Evolutionary conservation across 2,113 vertebrate genomes (phyloP), one percentile per base, ranked within the genome.

Genomic region (Mastomys natalensis): DNA sequence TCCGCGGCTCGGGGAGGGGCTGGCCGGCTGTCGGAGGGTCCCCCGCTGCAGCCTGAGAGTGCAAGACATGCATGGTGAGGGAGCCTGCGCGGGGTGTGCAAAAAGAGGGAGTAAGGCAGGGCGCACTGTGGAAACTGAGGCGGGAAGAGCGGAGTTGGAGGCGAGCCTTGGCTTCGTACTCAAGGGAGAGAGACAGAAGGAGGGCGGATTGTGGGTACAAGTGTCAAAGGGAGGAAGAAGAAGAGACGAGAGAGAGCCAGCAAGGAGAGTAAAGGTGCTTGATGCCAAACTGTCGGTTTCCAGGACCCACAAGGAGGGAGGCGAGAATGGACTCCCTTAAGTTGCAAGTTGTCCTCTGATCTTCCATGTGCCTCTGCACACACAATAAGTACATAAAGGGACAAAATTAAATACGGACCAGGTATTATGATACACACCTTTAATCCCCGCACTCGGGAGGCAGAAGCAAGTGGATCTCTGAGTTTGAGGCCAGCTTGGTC

Each of bases 1-100:
- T 1, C 72, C 31, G 31, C 74, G 3, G 40, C n/a, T 3, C 51
- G 3, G 60, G 17, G 1, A 0, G 0, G 48, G 34, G 15, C 81
- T 43, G 81, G 4, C 37, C 8, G 72, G 48, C 13, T 62, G 29
- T 31, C 9, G 45, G n/a, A n/a, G 78, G 24, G 17, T 70, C 22
- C 34, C n/a, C 22, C n/a, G 72, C 86, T 45, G 51, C 34, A 13
- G 48, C 34, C 45, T n/a, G 12, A 12, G 10, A 9, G 85, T 70
- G 85, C 45, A 26, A 70, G 34, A 15, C 21, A 5, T 24, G 85
- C 64, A 87, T 70, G 85, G 85, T 70, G n/a, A 70, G 64, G 45
- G 45, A 53, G 64, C 31, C 45, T 53, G 40, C 15, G 40, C 22
- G 82, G 40, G 29, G 22, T 29, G 86, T 53, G 34, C 48, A 53